Evolutionary conservation across 2,797 vertebrate species (phyloP).

Genomic region (Chelmon rostratus): DNA sequence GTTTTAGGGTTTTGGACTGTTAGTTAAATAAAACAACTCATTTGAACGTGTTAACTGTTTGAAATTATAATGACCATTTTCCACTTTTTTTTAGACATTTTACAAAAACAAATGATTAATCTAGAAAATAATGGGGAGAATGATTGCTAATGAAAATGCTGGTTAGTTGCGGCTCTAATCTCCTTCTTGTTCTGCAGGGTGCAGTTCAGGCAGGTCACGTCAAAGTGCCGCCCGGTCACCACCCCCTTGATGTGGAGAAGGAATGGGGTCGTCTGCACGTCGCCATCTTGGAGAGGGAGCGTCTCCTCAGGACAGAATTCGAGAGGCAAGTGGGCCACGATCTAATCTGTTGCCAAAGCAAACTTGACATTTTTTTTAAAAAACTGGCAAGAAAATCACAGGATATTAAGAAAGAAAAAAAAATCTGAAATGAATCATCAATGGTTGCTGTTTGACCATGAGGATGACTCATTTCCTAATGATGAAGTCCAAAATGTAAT

Average conservation of each 20-base stretch:
- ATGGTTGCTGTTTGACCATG: slow-evolving; percentile 27
- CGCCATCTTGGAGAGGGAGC: slow-evolving; percentile 94
- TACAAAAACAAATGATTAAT: background rate
- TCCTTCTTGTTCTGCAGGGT: slow-evolving; percentile 75
- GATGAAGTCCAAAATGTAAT: slow-evolving; percentile 8
- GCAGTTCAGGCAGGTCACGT: slow-evolving; percentile 91
- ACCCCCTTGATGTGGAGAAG: slow-evolving; percentile 95
- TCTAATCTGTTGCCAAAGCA: slow-evolving; percentile 40
- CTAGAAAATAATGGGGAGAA: background rate
- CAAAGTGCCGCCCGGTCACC: slow-evolving; percentile 91
- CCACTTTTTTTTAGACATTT: background rate
- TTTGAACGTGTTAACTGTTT: too few relatives aligned
- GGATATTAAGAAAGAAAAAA: slow-evolving; percentile 1
- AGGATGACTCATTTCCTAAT: slow-evolving; percentile 65
- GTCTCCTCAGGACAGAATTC: slow-evolving; percentile 91
- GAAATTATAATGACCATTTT: background rate
- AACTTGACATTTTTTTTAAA: background rate
- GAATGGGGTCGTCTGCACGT: slow-evolving; percentile 96
- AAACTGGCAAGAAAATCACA: slow-evolving; percentile 1
- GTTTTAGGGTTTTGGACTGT: too few relatives aligned
- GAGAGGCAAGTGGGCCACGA: slow-evolving; percentile 85
- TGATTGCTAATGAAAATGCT: background rate
- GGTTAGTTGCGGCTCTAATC: background rate
- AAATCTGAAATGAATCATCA: slow-evolving; percentile 30
- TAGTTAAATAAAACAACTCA: too few relatives aligned